Evolutionary conservation across 2,797 vertebrate genomes (phyloP).

Genomic region (Pseudopleuronectes americanus): DNA sequence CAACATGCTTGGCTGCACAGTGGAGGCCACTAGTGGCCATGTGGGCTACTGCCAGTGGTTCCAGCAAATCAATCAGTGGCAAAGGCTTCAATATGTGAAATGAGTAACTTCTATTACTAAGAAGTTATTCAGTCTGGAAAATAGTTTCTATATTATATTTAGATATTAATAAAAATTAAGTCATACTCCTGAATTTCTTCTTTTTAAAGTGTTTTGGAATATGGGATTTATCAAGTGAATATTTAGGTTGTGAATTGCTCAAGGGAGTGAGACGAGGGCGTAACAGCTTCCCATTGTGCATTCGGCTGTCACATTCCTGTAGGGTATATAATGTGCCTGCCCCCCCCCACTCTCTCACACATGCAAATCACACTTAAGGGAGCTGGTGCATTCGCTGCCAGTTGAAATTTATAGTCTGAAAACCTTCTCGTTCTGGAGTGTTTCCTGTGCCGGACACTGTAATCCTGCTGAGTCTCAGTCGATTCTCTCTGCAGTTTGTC

Average conservation of each 20-base stretch:
- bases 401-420: slow-evolving; percentile 15
- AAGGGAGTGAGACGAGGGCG: slow-evolving; percentile 12
- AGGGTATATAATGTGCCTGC: slow-evolving; percentile 10
- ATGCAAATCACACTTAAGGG: too few species aligned
- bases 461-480: not conserved
- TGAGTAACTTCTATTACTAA: too few species aligned
- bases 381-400: not conserved
- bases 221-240: not conserved
- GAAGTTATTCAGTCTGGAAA: too few species aligned
- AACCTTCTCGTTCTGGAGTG: slow-evolving; percentile 14
- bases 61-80: not conserved
- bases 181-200: too few species aligned
- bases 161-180: too few species aligned
- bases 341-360: too few species aligned
- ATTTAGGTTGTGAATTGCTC: not conserved
- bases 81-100: not conserved
- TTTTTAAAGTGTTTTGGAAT: too few species aligned
- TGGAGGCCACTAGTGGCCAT: slow-evolving; percentile 24
- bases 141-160: too few species aligned
- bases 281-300: slow-evolving; percentile 15
- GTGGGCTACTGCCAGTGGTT: slow-evolving; percentile 15
- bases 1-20: slow-evolving; percentile 49
- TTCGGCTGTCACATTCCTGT: slow-evolving; percentile 40
- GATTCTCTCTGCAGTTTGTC: not conserved
- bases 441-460: slow-evolving; percentile 17